These are phyloP conservation scores for Kobus ellipsiprymnus DNA, from an alignment of 2,113 vertebrate genomes.

Conservation along the genomic window DNA sequence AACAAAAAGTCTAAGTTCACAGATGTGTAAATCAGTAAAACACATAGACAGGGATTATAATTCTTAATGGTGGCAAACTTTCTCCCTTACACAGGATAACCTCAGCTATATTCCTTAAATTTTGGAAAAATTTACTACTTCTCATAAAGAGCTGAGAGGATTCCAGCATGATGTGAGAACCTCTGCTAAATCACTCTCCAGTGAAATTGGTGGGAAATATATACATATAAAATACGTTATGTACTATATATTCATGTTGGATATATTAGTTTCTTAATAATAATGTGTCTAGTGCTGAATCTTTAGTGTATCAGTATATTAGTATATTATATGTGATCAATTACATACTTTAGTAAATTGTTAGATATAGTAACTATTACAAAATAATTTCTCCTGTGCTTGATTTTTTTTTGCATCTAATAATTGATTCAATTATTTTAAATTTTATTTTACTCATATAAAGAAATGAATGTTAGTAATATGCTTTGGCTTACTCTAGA, in stretches of 20 bases:
- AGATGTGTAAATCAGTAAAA: neutral
- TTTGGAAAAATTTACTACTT: neutral
- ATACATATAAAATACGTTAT: neutral
- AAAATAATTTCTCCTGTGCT: neutral
- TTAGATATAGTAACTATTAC: neutral
- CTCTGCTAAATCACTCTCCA: neutral
- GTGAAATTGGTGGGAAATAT: neutral
- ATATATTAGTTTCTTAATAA: neutral
- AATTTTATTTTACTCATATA: neutral
- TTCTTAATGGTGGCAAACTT: neutral
- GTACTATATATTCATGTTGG: neutral
- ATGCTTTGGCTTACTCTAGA: neutral
- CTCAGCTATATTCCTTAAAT: neutral
- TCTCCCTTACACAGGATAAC: neutral
- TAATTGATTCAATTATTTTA: slow-evolving; percentile 28
- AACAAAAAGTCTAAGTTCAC: neutral
- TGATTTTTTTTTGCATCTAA: neutral
- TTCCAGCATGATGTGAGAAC: neutral
- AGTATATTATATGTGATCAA: neutral
- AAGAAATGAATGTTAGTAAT: neutral
- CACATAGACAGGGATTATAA: neutral
- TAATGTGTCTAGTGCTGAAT: neutral
- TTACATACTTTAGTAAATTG: neutral
- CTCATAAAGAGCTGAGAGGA: neutral
- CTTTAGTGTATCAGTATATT: neutral